Base-by-base conservation (phyloP, 2,797 vertebrate species). In the Ceryle rudis region DNA sequence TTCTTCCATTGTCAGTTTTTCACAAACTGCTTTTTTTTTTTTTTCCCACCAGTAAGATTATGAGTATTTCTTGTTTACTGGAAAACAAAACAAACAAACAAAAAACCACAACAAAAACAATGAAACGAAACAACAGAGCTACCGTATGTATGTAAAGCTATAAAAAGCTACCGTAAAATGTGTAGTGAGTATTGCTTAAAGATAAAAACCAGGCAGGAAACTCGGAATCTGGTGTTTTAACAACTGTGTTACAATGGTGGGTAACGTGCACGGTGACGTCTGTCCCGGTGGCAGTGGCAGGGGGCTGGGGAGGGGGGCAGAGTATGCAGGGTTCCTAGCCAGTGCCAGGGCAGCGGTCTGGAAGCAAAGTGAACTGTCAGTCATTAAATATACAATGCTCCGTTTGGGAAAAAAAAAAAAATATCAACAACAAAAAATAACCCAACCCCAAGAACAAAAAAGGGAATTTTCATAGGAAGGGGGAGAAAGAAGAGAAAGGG, bases 171-270 rank as follows among this genome's bases (percentile, higher is more conserved):
- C 96, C 93, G 97, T 98, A 98, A 97, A 98, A 98, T 98, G 98
- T 98, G 98, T 96, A 97, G 98, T 99, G 98, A 98, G 97, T 98
- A 98, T 98, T 98, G 98, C 97, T 98, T 98, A 98, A 98, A 98
- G 96, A 98, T 97, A 93, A 96, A 95, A 98, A 98, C 98, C 99
- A 98, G 96, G 98, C 96, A 98, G 98, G 98, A 98, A 98, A 97
- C 97, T 97, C 97, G 98, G 98, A 99, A 99, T 98, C 98, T 97
- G 98, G 98, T 98, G 98, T 97, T 97, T 35, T 97, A 97, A 96
- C 94, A 91, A 95, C 90, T 94, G 97, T 96, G 87, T 97, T 98
- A 97, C 75, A 91, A 93, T 0, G 92, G 97, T 95, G 93, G 92
- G 96, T 95, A 97, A 97, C 93, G 84, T 85, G 95, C 87, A 5